phyloP scores from a whole-genome alignment of 2,888 invertebrate species.

The Philonicus albiceps region DNA sequence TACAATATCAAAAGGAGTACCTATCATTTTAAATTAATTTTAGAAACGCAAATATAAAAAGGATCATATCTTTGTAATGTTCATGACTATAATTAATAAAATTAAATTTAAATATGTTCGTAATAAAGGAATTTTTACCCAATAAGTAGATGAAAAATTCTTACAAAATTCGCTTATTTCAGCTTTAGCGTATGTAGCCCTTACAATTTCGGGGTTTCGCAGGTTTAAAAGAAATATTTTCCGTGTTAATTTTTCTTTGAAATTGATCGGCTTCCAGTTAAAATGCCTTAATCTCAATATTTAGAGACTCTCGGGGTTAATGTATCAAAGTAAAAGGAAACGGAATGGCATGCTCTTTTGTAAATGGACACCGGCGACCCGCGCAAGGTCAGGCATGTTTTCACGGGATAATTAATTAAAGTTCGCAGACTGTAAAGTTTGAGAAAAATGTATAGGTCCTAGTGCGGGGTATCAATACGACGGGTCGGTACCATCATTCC shows the following conservation, averaged over 20 bases:
- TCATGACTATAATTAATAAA: background rate
- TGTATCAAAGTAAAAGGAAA: background rate
- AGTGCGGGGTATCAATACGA: background rate
- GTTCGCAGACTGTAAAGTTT: background rate
- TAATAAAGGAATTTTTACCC: background rate
- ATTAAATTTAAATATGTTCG: background rate
- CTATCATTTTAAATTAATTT: too few species aligned
- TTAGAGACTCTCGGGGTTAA: background rate
- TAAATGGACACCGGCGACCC: background rate
- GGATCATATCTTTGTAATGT: too few species aligned
- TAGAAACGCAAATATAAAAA: too few species aligned
- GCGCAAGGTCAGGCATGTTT: background rate
- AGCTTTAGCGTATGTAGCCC: too few species aligned
- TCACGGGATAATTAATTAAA: background rate
- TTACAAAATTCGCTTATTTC: background rate
- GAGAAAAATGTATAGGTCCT: background rate
- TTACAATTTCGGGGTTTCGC: background rate
- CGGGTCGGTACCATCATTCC: background rate
- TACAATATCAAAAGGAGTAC: too few species aligned
- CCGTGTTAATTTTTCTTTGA: background rate
- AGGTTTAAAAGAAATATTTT: background rate
- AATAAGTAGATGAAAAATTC: background rate
- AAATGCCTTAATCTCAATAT: background rate
- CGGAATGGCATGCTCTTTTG: background rate
- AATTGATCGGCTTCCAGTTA: background rate